Evolutionary conservation across 37 sponge, comb jelly and placozoan species (phyloP), one percentile per base, ranked within the genome.

Genomic region (Chondrilla cf. caribensis): DNA sequence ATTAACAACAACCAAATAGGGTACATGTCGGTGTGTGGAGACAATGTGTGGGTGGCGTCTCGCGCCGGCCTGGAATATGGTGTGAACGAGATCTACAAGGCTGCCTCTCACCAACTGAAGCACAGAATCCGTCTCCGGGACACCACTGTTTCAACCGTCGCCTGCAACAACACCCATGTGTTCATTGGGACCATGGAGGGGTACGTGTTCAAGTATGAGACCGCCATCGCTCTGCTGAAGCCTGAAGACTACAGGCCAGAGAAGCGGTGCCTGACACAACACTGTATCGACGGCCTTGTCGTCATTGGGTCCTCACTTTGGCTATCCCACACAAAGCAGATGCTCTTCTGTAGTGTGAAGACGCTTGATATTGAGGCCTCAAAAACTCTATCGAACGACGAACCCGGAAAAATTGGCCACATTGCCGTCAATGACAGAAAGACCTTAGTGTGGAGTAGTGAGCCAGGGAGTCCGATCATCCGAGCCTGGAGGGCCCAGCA

Each of bases 401-500:
- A 60, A 0, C 38, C 5, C 26, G 70, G 77, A 19, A 87, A 66
- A 39, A 77, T 94, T 79, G 91, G 91, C 0, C 77, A 77, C 55
- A 80, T 94, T n/a, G 60, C 70, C 8, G 25, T 67, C 29, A 82
- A 84, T 31, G 62, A 79, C 15, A 81, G 81, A 14, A 59, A 64
- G n/a, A 79, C 81, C 35, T 72, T 70, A 14, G 79, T 95, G 42
- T 95, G 96, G 96, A 84, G 90, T 80, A 82, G 83, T 14, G 88
- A 96, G 31, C 58, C 77, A 8, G 91, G 89, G 0, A 84, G 89
- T 15, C 59, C 37, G 6, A 28, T 81, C 0, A 64, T 96, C 18
- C 85, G 91, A 21, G 93, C 91, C 7, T 94, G 91, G 91, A 79
- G 86, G n/a, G 73, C 91, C 2, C 78, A 72, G 8, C 54, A 76